Base-by-base conservation (phyloP, 2,888 invertebrate genomes). In the Odontothrips loti region DNA sequence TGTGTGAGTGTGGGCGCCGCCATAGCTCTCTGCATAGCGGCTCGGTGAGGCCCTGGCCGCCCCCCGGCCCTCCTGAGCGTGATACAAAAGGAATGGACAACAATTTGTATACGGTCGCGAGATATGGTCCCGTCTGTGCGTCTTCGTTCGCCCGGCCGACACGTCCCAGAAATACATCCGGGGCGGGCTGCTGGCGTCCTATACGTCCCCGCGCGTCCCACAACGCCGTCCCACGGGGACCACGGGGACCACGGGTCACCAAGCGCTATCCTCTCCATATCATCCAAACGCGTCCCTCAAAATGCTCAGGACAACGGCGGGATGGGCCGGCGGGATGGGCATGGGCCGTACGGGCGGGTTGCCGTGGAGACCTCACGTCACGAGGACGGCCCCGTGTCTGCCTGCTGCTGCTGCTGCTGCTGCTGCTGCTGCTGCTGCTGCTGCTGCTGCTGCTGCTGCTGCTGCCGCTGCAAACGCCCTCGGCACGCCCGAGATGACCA, bases 51-150 rank as follows among this genome's bases (percentile, higher is more conserved):
- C 6, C 34, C 34, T 43, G 34, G 34, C 34, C 6, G 3, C 34
- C 34, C 34, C 15, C 4, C 15, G 58, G 15, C 58, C 58, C 58
- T 58, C 15, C 58, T 20, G 58, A 58, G 58, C 58, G 68, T 75
- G 68, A 75, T 75, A 75, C 68, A 75, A 75, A 75, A 75, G 68
- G 27, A 75, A 75, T 75, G 68, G 68, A 75, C 68, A 75, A 75
- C 68, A 75, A 75, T 75, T 75, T 75, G 68, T 75, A 75, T 75
- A 75, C 68, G 68, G 68, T 23, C 68, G 68, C 27, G 23, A 75
- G 68, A 75, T 75, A 75, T 27, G 68, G 58, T 43, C 34, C 34
- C 34, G 34, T 43, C 34, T 6, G 34, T 43, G 34, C 34, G 34
- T 43, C 58, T 58, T 58, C 15, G 68, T 23, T 27, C 58, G 17